Evolutionary conservation across 2,888 invertebrate genomes (phyloP).

Genomic region (Campoletis raptor): DNA sequence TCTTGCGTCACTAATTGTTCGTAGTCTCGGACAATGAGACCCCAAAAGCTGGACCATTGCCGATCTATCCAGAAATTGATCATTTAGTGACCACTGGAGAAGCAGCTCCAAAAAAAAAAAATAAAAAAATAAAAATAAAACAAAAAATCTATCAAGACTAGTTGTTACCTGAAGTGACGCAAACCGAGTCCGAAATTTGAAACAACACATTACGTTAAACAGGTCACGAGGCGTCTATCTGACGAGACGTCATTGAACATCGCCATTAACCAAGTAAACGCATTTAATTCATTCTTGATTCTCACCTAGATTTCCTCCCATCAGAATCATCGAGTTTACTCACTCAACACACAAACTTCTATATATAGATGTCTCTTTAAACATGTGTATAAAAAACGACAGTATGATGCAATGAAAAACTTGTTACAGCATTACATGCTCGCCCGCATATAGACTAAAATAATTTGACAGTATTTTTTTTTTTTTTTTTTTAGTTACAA

Average conservation of each 20-base stretch:
- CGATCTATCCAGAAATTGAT: neutral
- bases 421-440: too few species aligned
- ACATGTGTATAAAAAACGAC: too few species aligned
- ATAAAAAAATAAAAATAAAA: neutral
- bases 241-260: conserved; percentile 17
- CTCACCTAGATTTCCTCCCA: conserved; percentile 5
- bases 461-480: too few species aligned
- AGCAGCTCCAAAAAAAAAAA: neutral
- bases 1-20: neutral
- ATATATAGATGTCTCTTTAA: neutral
- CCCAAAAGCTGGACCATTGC: neutral
- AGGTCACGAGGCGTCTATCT: conserved; percentile 18
- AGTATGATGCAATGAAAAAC: too few species aligned
- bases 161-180: neutral
- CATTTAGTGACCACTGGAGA: neutral
- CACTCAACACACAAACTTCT: neutral
- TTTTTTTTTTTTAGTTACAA: too few species aligned
- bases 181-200: neutral
- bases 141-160: neutral
- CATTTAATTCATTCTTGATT: neutral
- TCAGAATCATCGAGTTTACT: neutral
- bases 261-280: conserved; percentile 12
- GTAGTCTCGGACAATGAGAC: neutral
- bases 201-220: neutral
- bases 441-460: too few species aligned